Conservation (phyloP, 2,797 vertebrate species). For the Cichlasoma orientale region DNA sequence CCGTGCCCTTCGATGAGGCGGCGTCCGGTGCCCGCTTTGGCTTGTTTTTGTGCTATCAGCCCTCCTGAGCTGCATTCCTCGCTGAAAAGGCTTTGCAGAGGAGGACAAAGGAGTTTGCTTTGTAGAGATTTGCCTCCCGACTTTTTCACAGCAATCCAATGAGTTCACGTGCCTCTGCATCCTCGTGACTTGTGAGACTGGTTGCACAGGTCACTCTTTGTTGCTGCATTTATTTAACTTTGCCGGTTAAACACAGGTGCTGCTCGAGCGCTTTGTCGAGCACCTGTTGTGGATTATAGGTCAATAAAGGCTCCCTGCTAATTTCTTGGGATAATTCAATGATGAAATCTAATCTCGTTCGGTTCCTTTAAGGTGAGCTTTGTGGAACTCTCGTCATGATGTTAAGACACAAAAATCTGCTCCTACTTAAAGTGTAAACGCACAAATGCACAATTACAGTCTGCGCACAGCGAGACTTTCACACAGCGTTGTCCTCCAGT, state of each 20-base stretch:
- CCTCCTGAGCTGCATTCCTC: slow-evolving; percentile 55
- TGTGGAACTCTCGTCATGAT: background rate
- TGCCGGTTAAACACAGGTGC: slow-evolving; percentile 20
- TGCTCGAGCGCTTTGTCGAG: slow-evolving; percentile 39
- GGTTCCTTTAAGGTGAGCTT: slow-evolving; percentile 1
- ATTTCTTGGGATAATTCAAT: slow-evolving; percentile 56
- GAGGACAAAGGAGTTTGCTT: slow-evolving; percentile 65
- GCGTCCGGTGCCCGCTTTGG: slow-evolving; percentile 33
- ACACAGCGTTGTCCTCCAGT: background rate
- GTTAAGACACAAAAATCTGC: slow-evolving; percentile 12
- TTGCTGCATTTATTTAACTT: slow-evolving; percentile 51
- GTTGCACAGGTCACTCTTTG: slow-evolving; percentile 60
- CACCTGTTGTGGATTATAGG: slow-evolving; percentile 70
- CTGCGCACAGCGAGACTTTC: background rate
- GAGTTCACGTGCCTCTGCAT: slow-evolving; percentile 31
- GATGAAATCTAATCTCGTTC: slow-evolving; percentile 43
- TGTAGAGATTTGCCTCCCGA: slow-evolving; percentile 53
- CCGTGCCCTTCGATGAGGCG: slow-evolving; percentile 42
- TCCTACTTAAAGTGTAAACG: background rate
- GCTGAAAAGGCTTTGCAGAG: slow-evolving; percentile 27
- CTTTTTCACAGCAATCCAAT: slow-evolving; percentile 23
- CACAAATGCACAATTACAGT: background rate
- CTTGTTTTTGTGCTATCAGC: slow-evolving; percentile 42
- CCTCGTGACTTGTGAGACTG: slow-evolving; percentile 59
- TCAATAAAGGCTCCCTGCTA: slow-evolving; percentile 31